Evolutionary conservation across 2,113 vertebrate species (phyloP).

Genomic region (Kobus ellipsiprymnus): DNA sequence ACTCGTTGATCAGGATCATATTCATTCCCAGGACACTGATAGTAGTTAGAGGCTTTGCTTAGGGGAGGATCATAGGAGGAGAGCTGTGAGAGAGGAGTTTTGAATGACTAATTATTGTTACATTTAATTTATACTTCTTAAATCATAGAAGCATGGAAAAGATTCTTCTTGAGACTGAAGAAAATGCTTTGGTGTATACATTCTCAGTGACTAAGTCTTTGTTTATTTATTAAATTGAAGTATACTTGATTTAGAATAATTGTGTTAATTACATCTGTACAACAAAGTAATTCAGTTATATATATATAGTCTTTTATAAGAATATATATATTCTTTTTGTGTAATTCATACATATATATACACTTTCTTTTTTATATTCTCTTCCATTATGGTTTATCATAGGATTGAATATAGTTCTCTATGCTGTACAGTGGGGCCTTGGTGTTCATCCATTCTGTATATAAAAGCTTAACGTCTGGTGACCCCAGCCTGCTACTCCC

Average conservation of each 20-base stretch:
- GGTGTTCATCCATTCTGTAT: background rate
- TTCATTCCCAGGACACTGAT: background rate
- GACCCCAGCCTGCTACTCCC: background rate
- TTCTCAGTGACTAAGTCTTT: background rate
- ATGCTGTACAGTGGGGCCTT: background rate
- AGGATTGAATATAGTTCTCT: background rate
- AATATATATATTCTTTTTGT: background rate
- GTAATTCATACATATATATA: background rate
- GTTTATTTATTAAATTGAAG: background rate
- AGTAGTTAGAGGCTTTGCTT: background rate
- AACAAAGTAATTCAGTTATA: background rate
- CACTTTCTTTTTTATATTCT: background rate
- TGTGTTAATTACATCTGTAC: background rate
- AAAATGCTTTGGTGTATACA: background rate
- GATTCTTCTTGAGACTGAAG: background rate
- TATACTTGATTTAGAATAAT: background rate
- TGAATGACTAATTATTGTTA: conserved; percentile 3
- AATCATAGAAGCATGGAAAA: background rate
- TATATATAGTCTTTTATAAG: background rate
- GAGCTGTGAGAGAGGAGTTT: background rate
- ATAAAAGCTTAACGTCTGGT: background rate
- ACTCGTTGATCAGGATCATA: background rate
- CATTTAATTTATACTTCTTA: background rate
- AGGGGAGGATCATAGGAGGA: background rate
- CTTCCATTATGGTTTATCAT: background rate